phyloP scores from a whole-genome alignment of 1,140 invertebrate species.

The Lerema accius region DNA sequence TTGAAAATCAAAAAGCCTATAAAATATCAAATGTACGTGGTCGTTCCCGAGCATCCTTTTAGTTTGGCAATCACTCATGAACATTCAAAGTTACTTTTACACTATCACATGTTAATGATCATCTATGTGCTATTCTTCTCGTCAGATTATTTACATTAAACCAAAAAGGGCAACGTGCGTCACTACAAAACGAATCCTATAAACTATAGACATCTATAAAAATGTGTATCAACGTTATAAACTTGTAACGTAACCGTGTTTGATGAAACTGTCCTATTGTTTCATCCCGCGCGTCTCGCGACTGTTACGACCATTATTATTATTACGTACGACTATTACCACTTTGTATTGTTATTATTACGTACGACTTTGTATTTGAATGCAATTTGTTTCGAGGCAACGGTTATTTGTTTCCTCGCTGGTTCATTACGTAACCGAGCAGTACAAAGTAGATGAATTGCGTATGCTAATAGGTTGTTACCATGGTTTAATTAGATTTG shows the following conservation, averaged over 20 bases:
- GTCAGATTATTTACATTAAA: too few relatives aligned
- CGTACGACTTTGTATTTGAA: constrained; percentile 3
- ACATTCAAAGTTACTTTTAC: too few relatives aligned
- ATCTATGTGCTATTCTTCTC: too few relatives aligned
- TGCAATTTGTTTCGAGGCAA: not conserved
- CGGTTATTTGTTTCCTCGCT: not conserved
- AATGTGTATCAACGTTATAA: not conserved
- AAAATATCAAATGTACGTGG: too few relatives aligned
- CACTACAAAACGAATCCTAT: not conserved
- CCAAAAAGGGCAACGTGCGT: too few relatives aligned
- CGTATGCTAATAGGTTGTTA: not conserved
- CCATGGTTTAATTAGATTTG: not conserved
- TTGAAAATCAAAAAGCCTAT: too few relatives aligned
- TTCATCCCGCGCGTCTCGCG: not conserved
- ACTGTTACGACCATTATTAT: too few relatives aligned
- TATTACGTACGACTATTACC: too few relatives aligned
- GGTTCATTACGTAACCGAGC: not conserved
- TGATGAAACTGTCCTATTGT: not conserved
- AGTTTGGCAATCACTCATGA: too few relatives aligned
- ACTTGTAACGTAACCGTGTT: not conserved
- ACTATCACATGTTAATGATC: too few relatives aligned
- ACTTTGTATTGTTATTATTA: not conserved
- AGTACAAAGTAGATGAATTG: not conserved
- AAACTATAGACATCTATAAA: not conserved
- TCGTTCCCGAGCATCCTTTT: too few relatives aligned